Evolutionary conservation across 1,140 invertebrate species (phyloP).

Genomic region (Ceratina calcarata): DNA sequence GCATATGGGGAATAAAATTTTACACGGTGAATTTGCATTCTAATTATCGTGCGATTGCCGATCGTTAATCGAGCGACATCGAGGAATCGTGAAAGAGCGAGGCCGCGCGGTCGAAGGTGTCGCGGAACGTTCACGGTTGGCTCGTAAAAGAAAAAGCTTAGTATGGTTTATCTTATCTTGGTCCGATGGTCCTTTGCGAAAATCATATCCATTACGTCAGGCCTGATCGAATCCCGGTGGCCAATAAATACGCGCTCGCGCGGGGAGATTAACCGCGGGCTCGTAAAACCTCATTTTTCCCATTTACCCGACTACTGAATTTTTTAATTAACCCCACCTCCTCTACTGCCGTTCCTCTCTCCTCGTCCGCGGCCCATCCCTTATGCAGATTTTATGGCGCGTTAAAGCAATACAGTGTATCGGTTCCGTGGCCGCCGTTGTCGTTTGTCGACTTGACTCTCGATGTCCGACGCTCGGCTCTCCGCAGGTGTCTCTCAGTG

Average conservation of each 20-base stretch:
- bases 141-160: conserved; percentile 38
- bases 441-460: no score
- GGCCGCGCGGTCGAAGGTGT: conserved; percentile 39
- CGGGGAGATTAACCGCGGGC: conserved; percentile 39
- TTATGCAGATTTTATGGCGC: conserved; percentile 41
- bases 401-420: conserved; percentile 24
- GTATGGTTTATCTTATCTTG: conserved; percentile 56
- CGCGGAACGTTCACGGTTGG: conserved; percentile 28
- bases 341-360: not conserved
- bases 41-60: conserved; percentile 69
- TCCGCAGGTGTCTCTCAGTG: conserved; percentile 2
- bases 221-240: conserved; percentile 25
- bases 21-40: conserved; percentile 68
- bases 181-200: conserved; percentile 37
- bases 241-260: conserved; percentile 42
- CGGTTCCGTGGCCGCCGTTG: not conserved
- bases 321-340: conserved; percentile 58
- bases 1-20: not conserved
- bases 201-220: conserved; percentile 53
- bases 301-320: conserved; percentile 60
- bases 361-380: not conserved
- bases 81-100: not conserved
- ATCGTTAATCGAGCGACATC: conserved; percentile 39
- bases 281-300: conserved; percentile 56
- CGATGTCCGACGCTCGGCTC: no score